These are phyloP conservation scores for Cerceris ruficornis DNA, from an alignment of 2,888 invertebrate genomes.

Conservation along the genomic window DNA sequence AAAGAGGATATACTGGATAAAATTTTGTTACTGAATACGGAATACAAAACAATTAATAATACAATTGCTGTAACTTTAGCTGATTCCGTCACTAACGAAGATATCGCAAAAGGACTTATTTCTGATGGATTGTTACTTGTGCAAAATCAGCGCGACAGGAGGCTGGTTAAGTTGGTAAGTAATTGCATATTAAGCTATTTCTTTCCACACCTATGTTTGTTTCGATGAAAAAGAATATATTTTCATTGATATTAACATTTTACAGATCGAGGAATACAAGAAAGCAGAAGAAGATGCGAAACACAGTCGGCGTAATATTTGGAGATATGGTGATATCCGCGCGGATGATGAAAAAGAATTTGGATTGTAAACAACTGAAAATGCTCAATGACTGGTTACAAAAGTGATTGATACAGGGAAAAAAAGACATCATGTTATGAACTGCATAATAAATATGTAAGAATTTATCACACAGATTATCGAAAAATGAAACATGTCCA, in stretches of 20 bases:
- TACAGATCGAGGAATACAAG: slow-evolving; percentile 89
- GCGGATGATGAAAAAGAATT: slow-evolving; percentile 93
- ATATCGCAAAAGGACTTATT: slow-evolving; percentile 90
- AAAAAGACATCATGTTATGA: slow-evolving; percentile 69
- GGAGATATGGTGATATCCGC: slow-evolving; percentile 99
- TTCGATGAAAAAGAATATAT: not conserved
- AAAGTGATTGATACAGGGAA: slow-evolving; percentile 58
- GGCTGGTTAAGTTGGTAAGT: slow-evolving; percentile 89
- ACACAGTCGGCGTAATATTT: slow-evolving; percentile 93
- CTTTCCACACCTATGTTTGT: not conserved
- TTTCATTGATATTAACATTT: slow-evolving; percentile 25
- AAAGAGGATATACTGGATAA: slow-evolving; percentile 87
- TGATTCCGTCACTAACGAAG: slow-evolving; percentile 85
- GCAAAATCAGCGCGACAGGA: slow-evolving; percentile 90
- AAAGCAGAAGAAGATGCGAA: slow-evolving; percentile 94
- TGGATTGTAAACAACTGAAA: slow-evolving; percentile 61
- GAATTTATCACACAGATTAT: slow-evolving; percentile 66
- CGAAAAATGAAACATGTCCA: slow-evolving; percentile 67
- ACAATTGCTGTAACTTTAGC: slow-evolving; percentile 84
- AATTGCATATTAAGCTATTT: slow-evolving; percentile 6
- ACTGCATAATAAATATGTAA: slow-evolving; percentile 68
- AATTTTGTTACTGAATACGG: slow-evolving; percentile 91
- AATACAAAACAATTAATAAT: slow-evolving; percentile 85
- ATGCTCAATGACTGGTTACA: slow-evolving; percentile 51
- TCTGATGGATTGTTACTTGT: slow-evolving; percentile 93